Percentiles rank a stretch among this genome's conserved stretches.
phyloP scores from a whole-genome alignment of 1,140 invertebrate species.

The Zaprionus camerounensis region DNA sequence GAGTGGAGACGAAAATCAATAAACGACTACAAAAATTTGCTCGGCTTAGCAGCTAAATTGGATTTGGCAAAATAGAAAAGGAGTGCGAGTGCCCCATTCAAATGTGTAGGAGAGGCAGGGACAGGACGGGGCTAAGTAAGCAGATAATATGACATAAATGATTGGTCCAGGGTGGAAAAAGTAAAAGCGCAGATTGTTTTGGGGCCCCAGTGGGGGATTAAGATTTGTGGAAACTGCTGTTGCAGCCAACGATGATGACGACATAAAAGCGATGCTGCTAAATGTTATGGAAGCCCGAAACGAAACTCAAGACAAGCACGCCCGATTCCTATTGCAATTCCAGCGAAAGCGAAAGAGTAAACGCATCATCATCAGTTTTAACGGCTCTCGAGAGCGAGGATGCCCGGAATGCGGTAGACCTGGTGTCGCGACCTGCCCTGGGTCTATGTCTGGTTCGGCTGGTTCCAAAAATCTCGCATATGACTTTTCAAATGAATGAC shows the following conservation, averaged over 20 bases:
- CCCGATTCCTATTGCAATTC: constrained; percentile 19
- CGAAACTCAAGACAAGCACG: background rate
- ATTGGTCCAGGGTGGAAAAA: constrained; percentile 42
- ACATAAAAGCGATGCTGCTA: constrained; percentile 52
- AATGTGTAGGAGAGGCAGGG: background rate
- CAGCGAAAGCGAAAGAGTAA: constrained; percentile 67
- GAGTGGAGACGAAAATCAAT: constrained; percentile 57
- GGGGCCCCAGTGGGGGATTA: constrained; percentile 54
- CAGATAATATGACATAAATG: constrained; percentile 66
- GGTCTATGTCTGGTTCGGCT: background rate
- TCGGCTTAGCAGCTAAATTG: constrained; percentile 76
- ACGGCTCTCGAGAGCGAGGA: constrained; percentile 44
- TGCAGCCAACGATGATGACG: constrained; percentile 47
- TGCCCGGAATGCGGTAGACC: background rate
- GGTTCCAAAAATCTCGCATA: constrained; percentile 59
- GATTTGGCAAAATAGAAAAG: constrained; percentile 56
- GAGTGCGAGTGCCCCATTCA: constrained; percentile 4
- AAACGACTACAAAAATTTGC: constrained; percentile 53
- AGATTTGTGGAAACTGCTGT: constrained; percentile 44
- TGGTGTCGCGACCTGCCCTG: background rate
- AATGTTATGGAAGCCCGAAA: constrained; percentile 49
- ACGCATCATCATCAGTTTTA: constrained; percentile 79
- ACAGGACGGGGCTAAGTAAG: constrained; percentile 47
- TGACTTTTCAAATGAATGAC: constrained; percentile 82
- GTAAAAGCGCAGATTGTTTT: constrained; percentile 62